A percentile compares a stretch with the other conserved stretches of the same genome.
Conservation (phyloP, 2,797 vertebrate species). For the Siniperca undulata region DNA sequence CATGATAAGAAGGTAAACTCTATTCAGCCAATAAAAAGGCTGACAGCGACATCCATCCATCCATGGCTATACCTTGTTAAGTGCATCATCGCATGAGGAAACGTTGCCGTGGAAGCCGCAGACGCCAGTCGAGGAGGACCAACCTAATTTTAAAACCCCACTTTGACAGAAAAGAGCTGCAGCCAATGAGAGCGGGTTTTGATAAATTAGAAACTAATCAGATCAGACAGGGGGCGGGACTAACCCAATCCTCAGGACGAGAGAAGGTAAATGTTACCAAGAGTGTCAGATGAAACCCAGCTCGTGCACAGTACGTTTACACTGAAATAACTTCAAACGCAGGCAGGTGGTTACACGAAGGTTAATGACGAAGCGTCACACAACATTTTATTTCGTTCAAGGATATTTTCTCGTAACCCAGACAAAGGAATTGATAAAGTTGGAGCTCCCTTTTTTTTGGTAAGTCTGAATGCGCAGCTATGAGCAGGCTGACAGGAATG, state of each 20-base stretch:
- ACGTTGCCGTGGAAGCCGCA: conserved; percentile 86
- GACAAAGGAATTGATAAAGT: conserved; percentile 62
- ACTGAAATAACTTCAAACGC: conserved; percentile 39
- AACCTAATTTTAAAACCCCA: conserved; percentile 69
- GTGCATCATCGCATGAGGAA: conserved; percentile 46
- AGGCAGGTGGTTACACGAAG: conserved; percentile 38
- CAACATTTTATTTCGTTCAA: background rate
- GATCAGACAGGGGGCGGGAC: conserved; percentile 63
- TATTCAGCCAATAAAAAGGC: background rate
- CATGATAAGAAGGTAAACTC: background rate
- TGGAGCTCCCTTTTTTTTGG: conserved; percentile 63
- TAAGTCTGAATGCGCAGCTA: conserved; percentile 78
- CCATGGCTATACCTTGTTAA: background rate
- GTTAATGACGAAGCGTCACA: conserved; percentile 7
- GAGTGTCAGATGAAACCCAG: conserved; percentile 69
- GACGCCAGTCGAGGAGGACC: conserved; percentile 77
- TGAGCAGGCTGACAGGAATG: conserved; percentile 66
- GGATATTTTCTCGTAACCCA: conserved; percentile 32
- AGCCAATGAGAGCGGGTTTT: conserved; percentile 73
- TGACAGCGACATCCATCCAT: background rate
- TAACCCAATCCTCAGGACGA: conserved; percentile 58
- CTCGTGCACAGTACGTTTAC: conserved; percentile 6
- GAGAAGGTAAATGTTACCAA: conserved; percentile 69
- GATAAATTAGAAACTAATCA: conserved; percentile 61
- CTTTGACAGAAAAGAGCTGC: conserved; percentile 60